Percentiles rank a stretch among this genome's conserved stretches.
phyloP scores from a whole-genome alignment of 2,113 vertebrate species.

The Bambusicola thoracicus region DNA sequence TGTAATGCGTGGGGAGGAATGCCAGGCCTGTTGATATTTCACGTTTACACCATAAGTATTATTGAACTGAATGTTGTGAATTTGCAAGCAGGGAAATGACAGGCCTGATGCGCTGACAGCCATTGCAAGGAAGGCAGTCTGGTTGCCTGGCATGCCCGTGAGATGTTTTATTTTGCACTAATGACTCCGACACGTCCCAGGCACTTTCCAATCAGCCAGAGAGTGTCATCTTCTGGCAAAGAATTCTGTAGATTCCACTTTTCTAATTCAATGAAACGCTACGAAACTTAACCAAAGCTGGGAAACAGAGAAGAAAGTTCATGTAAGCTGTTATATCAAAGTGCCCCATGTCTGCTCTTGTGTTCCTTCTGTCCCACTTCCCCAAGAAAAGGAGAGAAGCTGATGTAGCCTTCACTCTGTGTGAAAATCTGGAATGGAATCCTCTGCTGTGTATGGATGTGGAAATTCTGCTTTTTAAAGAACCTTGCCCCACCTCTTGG shows the following conservation, averaged over 20 bases:
- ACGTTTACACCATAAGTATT: slow-evolving; percentile 60
- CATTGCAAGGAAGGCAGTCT: slow-evolving; percentile 22
- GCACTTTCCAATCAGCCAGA: slow-evolving; percentile 26
- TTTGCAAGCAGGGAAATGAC: slow-evolving; percentile 39
- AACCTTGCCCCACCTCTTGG: not conserved
- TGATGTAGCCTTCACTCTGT: not conserved
- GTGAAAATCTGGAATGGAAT: not conserved
- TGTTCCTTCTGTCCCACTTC: not conserved
- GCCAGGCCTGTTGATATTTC: slow-evolving; percentile 36
- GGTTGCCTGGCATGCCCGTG: slow-evolving; percentile 37
- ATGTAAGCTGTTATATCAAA: not conserved
- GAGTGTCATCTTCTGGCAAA: not conserved
- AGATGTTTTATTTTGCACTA: slow-evolving; percentile 64
- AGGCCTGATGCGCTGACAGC: slow-evolving; percentile 41
- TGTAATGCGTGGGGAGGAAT: slow-evolving; percentile 11
- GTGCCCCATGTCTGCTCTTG: not conserved
- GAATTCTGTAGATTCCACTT: not conserved
- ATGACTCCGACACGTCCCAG: not conserved
- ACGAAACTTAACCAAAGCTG: not conserved
- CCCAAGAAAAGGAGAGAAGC: not conserved
- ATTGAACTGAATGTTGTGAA: slow-evolving; percentile 47
- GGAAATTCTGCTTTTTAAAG: slow-evolving; percentile 15
- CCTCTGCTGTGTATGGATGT: not conserved
- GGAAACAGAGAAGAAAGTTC: not conserved
- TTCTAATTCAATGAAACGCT: not conserved